phyloP scores from a whole-genome alignment of 92 coral and sea anemone species.

The Muricea muricata region DNA sequence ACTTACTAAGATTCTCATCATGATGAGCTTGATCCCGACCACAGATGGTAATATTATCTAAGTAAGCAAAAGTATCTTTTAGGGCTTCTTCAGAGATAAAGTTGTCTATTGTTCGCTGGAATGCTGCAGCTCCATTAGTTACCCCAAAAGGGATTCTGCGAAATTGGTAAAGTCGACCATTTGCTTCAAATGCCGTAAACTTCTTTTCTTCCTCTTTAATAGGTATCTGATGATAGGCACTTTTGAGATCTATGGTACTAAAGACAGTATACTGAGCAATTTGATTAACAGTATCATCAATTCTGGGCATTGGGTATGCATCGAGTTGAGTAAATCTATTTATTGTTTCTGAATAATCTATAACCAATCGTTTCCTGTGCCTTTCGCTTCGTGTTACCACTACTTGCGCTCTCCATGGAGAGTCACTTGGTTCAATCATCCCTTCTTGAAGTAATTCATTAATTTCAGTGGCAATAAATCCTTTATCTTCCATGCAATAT shows the following conservation, averaged over 20 bases:
- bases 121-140: not conserved
- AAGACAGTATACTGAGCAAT: not conserved
- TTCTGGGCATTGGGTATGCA: not conserved
- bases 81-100: conserved; percentile 50
- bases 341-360: conserved; percentile 60
- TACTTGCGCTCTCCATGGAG: not conserved
- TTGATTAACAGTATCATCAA: not conserved
- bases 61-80: conserved; percentile 3
- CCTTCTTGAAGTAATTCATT: not conserved
- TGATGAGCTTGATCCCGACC: conserved; percentile 20
- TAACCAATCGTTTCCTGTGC: conserved; percentile 55
- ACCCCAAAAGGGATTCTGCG: too few species aligned
- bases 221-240: not conserved
- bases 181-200: not conserved
- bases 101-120: conserved; percentile 54
- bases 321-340: not conserved
- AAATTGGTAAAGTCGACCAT: too few species aligned
- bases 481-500: not conserved
- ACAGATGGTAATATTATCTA: conserved; percentile 38
- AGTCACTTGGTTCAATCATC: not conserved
- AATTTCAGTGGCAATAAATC: not conserved
- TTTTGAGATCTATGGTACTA: not conserved
- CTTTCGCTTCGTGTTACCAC: not conserved
- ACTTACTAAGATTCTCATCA: not conserved
- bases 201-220: not conserved